Conservation (phyloP, 1,140 invertebrate genomes). For the Nasonia giraulti region DNA sequence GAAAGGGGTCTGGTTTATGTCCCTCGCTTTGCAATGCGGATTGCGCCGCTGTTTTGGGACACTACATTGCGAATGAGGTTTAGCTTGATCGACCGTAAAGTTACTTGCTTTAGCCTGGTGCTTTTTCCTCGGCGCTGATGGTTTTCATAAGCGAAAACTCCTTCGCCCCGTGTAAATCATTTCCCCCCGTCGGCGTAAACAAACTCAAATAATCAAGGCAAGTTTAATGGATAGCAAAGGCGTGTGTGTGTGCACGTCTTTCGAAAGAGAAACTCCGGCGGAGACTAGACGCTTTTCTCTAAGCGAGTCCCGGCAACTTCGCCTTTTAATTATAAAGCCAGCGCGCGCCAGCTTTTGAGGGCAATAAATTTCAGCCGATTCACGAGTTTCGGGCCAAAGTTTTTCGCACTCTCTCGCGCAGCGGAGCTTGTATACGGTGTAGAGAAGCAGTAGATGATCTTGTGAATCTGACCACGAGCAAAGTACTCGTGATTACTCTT, state of each 20-base stretch:
- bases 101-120: conserved; percentile 1
- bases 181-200: conserved; percentile 8
- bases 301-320: neutral
- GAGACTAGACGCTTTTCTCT: neutral
- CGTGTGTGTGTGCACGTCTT: neutral
- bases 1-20: conserved; percentile 20
- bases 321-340: conserved; percentile 34
- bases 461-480: neutral
- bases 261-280: neutral
- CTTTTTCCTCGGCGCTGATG: too few species aligned
- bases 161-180: conserved; percentile 29
- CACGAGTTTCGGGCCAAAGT: neutral
- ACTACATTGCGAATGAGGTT: conserved; percentile 27
- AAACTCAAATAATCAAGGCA: conserved; percentile 46
- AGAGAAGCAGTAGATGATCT: neutral
- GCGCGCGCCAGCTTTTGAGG: conserved; percentile 1
- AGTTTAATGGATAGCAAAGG: conserved; percentile 38
- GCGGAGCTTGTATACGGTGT: neutral
- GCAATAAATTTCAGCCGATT: conserved; percentile 32
- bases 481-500: too few species aligned
- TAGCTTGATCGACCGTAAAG: conserved; percentile 43
- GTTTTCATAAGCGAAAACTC: too few species aligned
- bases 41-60: conserved; percentile 25
- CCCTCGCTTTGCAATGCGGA: conserved; percentile 39
- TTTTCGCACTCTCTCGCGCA: neutral